These are phyloP conservation scores for Ceuthmochares aereus DNA, from an alignment of 2,113 vertebrate genomes.

Conservation along the genomic window DNA sequence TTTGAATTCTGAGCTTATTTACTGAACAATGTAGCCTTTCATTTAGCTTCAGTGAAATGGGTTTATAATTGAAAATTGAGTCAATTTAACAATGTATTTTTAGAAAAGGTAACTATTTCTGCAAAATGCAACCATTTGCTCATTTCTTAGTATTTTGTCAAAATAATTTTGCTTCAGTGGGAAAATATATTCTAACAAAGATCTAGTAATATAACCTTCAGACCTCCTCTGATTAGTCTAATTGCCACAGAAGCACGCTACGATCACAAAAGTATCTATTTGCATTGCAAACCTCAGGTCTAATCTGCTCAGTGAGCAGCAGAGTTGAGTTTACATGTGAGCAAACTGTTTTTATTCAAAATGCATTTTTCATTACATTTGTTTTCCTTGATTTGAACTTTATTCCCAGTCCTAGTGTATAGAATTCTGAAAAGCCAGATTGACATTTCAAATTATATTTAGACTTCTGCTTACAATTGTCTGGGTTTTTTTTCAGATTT, in stretches of 20 bases:
- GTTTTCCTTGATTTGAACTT: background rate
- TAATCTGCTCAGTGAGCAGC: background rate
- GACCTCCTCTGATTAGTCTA: background rate
- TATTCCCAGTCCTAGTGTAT: background rate
- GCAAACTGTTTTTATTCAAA: background rate
- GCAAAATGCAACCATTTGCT: background rate
- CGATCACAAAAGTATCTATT: background rate
- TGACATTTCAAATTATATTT: background rate
- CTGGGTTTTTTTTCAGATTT: background rate
- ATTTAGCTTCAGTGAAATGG: background rate
- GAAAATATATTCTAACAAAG: background rate
- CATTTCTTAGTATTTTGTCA: background rate
- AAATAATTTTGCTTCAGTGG: background rate
- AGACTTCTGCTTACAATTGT: background rate
- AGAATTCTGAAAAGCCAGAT: background rate
- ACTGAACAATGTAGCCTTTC: background rate
- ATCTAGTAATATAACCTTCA: background rate
- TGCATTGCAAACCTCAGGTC: background rate
- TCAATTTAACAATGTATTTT: background rate
- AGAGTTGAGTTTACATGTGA: background rate
- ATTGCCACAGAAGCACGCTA: background rate
- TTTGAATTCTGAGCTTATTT: background rate
- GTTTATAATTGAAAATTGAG: background rate
- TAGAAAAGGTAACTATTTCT: background rate
- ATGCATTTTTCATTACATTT: background rate